Conservation (phyloP, 2,797 vertebrate species). For the Selene dorsalis region DNA sequence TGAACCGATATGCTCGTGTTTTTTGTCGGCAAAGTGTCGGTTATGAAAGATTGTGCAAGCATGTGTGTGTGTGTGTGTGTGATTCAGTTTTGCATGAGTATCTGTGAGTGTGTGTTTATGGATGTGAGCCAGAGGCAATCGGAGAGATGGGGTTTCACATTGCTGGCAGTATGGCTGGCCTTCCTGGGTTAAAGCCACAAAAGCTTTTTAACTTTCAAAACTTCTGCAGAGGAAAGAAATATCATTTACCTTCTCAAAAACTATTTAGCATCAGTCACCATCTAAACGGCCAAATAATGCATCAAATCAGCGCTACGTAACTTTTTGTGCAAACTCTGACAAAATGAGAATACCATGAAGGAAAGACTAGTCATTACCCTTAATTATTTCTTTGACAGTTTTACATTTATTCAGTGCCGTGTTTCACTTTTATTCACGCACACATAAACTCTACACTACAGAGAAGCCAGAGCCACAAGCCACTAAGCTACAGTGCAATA, state of each 20-base stretch:
- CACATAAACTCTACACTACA: conserved; percentile 10
- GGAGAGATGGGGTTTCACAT: conserved; percentile 67
- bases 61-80: conserved; percentile 6
- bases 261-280: conserved; percentile 67
- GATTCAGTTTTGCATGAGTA: neutral
- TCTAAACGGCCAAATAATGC: conserved; percentile 65
- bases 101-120: conserved; percentile 49
- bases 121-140: conserved; percentile 70
- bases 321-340: conserved; percentile 39
- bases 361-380: conserved; percentile 33
- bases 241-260: conserved; percentile 62
- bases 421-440: conserved; percentile 28
- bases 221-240: conserved; percentile 60
- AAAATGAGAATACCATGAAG: conserved; percentile 39
- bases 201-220: conserved; percentile 79
- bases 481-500: conserved; percentile 40
- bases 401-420: conserved; percentile 28
- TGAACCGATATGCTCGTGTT: conserved; percentile 13
- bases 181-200: conserved; percentile 76
- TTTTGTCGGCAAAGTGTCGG: conserved; percentile 5
- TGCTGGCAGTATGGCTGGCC: conserved; percentile 64
- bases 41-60: neutral
- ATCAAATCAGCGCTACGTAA: conserved; percentile 51
- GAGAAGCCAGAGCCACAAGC: conserved; percentile 37
- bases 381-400: conserved; percentile 47